These are phyloP conservation scores for Oscheius sp. DNA, from an alignment of 1,140 invertebrate species.

Conservation along the genomic window DNA sequence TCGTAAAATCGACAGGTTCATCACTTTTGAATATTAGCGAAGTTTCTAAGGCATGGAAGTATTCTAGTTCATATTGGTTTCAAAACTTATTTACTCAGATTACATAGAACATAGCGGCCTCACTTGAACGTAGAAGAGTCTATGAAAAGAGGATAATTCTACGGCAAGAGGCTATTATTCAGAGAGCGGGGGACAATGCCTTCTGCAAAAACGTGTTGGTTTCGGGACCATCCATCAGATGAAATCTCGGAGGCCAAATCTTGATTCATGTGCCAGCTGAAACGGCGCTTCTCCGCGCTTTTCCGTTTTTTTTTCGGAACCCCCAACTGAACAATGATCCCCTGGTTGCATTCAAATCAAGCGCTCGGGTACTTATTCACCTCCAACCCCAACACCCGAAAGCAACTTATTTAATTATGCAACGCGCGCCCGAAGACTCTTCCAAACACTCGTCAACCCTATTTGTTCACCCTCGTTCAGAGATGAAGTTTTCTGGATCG, in stretches of 20 bases:
- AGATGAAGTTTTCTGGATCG: neutral
- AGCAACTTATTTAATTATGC: slow-evolving; percentile 10
- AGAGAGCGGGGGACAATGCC: too few species aligned
- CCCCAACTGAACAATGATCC: neutral
- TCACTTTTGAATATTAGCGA: too few species aligned
- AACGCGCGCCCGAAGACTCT: neutral
- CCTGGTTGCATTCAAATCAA: neutral
- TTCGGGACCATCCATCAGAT: slow-evolving; percentile 1
- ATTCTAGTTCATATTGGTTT: too few species aligned
- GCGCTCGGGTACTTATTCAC: neutral
- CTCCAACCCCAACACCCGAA: neutral
- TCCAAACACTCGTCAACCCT: neutral
- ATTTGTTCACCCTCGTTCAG: neutral
- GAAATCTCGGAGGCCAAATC: neutral
- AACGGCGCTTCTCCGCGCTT: neutral
- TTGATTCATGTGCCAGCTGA: neutral
- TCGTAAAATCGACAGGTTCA: too few species aligned
- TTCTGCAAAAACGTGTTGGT: neutral
- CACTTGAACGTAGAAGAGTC: too few species aligned
- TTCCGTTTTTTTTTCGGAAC: neutral
- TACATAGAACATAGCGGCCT: too few species aligned
- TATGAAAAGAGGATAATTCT: too few species aligned
- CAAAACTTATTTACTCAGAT: too few species aligned
- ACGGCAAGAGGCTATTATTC: too few species aligned
- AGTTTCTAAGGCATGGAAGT: too few species aligned